These are phyloP conservation scores for Montipora efflorescens DNA, from an alignment of 64 coral and sea anemone species.

Conservation along the genomic window DNA sequence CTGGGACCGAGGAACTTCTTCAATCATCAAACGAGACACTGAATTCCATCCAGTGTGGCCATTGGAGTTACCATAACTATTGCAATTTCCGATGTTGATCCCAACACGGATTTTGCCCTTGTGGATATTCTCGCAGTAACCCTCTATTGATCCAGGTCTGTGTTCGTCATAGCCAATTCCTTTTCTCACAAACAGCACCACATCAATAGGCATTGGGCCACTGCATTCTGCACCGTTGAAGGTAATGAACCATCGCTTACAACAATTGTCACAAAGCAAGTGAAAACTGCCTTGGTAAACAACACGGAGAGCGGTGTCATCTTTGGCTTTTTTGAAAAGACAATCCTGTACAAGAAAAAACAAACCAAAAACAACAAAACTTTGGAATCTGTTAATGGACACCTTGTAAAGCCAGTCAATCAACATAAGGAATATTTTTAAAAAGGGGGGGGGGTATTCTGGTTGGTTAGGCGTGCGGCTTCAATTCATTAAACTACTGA, in stretches of 20 bases:
- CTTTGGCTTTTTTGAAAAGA: not conserved
- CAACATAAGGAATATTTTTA: no score
- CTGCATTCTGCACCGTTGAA: constrained; percentile 31
- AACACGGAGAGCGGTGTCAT: constrained; percentile 9
- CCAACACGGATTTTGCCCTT: constrained; percentile 20
- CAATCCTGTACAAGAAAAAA: not conserved
- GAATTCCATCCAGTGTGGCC: not conserved
- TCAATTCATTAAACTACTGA: no score
- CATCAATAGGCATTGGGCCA: constrained; percentile 10
- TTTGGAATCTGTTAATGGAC: no score
- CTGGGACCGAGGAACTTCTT: constrained; percentile 31
- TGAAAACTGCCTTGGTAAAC: constrained; percentile 39
- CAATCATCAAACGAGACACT: constrained; percentile 37
- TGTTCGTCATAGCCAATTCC: not conserved
- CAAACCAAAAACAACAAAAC: no score
- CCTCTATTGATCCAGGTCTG: constrained; percentile 21
- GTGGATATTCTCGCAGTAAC: constrained; percentile 28
- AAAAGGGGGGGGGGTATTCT: no score
- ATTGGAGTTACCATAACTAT: not conserved
- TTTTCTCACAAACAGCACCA: not conserved
- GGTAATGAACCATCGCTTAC: constrained; percentile 44
- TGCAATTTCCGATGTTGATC: constrained; percentile 36
- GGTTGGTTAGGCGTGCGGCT: no score
- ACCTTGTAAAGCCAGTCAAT: no score
- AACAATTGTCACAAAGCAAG: not conserved